Conservation (phyloP, 53 echinoderm and acorn worm genomes). For the Luidia sarsii region DNA sequence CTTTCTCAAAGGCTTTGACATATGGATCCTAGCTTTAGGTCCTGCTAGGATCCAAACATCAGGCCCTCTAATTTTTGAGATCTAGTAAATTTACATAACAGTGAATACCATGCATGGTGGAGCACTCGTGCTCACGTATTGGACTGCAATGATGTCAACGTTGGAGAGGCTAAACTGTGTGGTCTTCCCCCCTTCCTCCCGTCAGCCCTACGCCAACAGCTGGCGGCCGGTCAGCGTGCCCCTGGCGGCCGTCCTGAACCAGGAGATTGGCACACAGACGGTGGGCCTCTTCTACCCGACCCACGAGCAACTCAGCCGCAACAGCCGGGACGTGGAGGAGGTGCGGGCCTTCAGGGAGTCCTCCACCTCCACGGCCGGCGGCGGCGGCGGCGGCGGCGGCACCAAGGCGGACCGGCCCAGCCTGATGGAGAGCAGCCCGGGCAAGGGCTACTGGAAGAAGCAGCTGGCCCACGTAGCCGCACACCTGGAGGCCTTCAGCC, state of each 20-base stretch:
- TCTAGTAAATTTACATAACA: too few species aligned
- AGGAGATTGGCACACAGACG: slow-evolving; percentile 87
- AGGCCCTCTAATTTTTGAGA: too few species aligned
- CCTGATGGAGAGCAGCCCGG: slow-evolving; percentile 86
- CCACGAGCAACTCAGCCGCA: slow-evolving; percentile 84
- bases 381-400: background rate
- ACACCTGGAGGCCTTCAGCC: slow-evolving; percentile 89
- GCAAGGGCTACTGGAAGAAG: slow-evolving; percentile 98
- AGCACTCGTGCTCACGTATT: too few species aligned
- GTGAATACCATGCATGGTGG: too few species aligned
- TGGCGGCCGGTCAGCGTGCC: slow-evolving; percentile 86
- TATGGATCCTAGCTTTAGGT: too few species aligned
- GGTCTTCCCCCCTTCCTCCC: background rate
- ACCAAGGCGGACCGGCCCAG: slow-evolving; percentile 46
- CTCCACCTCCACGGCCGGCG: slow-evolving; percentile 40
- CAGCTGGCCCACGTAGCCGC: slow-evolving; percentile 84
- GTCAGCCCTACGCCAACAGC: slow-evolving; percentile 61
- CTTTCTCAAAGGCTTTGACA: too few species aligned
- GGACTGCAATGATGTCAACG: too few species aligned
- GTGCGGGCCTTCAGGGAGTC: slow-evolving; percentile 64
- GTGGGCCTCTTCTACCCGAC: slow-evolving; percentile 99
- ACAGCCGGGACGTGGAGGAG: slow-evolving; percentile 78
- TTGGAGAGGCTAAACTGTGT: too few species aligned
- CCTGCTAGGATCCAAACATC: too few species aligned
- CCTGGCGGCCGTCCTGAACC: slow-evolving; percentile 92